Evolutionary conservation across 2,113 vertebrate species (phyloP).

Genomic region (Porphyrio hochstetteri): DNA sequence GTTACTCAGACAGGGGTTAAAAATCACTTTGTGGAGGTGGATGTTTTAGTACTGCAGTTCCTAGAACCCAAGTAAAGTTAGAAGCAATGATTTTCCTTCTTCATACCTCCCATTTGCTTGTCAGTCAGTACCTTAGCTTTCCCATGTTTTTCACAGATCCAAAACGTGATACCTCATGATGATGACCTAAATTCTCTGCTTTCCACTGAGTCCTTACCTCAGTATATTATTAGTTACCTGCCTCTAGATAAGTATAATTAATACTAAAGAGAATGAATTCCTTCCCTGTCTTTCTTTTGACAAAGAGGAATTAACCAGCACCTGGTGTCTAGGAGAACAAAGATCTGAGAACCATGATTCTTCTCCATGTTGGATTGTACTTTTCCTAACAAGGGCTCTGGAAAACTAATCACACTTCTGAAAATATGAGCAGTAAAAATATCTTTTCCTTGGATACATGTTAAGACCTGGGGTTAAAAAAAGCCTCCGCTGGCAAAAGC

Average conservation of each 20-base stretch:
- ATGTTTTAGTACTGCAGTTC: not conserved
- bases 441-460: slow-evolving; percentile 10
- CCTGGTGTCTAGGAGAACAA: not conserved
- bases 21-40: not conserved
- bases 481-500: slow-evolving; percentile 29
- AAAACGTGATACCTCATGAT: not conserved
- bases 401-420: slow-evolving; percentile 43
- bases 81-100: not conserved
- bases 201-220: not conserved
- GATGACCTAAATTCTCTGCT: not conserved
- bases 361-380: not conserved
- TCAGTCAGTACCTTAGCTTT: not conserved
- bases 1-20: not conserved
- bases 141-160: not conserved
- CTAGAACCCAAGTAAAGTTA: not conserved
- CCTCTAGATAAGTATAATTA: not conserved
- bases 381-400: slow-evolving; percentile 10
- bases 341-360: not conserved
- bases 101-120: not conserved
- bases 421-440: slow-evolving; percentile 48
- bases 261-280: not conserved
- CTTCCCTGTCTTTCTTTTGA: not conserved
- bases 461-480: slow-evolving; percentile 41
- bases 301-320: not conserved
- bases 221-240: not conserved